Conservation (phyloP, 2,888 invertebrate species). For the Eugnorisma glareosa region DNA sequence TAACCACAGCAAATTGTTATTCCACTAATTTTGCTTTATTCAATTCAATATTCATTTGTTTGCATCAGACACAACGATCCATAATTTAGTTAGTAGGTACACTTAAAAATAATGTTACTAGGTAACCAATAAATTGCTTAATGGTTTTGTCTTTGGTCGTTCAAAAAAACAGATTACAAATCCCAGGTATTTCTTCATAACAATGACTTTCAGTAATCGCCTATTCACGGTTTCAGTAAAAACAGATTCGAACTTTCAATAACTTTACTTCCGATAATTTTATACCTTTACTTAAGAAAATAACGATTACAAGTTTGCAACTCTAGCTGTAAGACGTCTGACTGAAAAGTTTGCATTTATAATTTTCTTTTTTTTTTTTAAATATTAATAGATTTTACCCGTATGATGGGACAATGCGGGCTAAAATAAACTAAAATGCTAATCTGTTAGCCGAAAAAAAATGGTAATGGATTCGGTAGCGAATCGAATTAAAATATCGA, state of each 20-base stretch:
- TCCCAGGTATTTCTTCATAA: background rate
- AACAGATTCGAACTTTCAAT: background rate
- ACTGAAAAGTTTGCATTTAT: background rate
- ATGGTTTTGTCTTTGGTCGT: background rate
- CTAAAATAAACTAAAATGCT: background rate
- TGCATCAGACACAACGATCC: too few species aligned
- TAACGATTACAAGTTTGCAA: background rate
- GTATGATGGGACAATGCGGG: background rate
- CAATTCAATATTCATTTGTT: too few species aligned
- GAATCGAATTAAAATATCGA: constrained; percentile 14
- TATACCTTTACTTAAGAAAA: constrained; percentile 14
- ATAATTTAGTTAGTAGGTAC: too few species aligned
- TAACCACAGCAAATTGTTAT: background rate
- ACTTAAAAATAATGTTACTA: too few species aligned
- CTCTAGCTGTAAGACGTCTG: constrained; percentile 2
- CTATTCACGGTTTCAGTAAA: constrained; percentile 8
- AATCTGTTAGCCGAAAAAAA: background rate
- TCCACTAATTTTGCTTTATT: background rate
- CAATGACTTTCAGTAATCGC: constrained; percentile 6
- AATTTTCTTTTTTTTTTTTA: constrained; percentile 4
- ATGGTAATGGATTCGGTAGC: background rate
- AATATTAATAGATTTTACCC: constrained; percentile 13
- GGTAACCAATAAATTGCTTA: too few species aligned
- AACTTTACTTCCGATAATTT: constrained; percentile 12
- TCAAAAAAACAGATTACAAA: background rate